These are phyloP conservation scores for Chloroclysta siterata DNA, from an alignment of 2,888 invertebrate genomes.

Conservation along the genomic window DNA sequence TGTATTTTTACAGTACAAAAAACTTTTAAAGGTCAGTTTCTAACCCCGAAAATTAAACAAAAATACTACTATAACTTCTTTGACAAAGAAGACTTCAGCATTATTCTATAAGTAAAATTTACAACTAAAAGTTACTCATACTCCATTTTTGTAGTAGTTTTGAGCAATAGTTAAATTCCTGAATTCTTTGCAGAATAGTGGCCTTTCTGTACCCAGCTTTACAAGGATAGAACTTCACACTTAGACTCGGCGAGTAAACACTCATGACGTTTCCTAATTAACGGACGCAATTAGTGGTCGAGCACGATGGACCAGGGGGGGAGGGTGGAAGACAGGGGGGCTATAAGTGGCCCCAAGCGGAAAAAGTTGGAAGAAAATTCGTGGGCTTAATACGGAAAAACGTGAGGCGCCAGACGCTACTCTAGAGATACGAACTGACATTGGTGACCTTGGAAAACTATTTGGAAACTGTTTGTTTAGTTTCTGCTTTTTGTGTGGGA, in stretches of 20 bases:
- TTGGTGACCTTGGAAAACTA: slow-evolving; percentile 55
- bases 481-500: slow-evolving; percentile 17
- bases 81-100: too few relatives aligned
- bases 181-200: not conserved
- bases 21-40: too few relatives aligned
- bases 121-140: too few relatives aligned
- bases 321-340: slow-evolving; percentile 53
- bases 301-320: slow-evolving; percentile 69
- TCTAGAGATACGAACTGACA: slow-evolving; percentile 26
- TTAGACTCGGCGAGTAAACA: slow-evolving; percentile 82
- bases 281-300: slow-evolving; percentile 85
- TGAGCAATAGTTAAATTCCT: too few relatives aligned
- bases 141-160: too few relatives aligned
- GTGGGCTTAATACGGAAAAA: slow-evolving; percentile 68
- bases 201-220: slow-evolving; percentile 52
- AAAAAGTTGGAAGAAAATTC: slow-evolving; percentile 81
- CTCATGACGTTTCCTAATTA: slow-evolving; percentile 86
- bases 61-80: too few relatives aligned
- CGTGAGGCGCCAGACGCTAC: slow-evolving; percentile 60
- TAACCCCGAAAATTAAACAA: too few relatives aligned
- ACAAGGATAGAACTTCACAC: slow-evolving; percentile 82
- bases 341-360: slow-evolving; percentile 78
- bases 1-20: too few relatives aligned
- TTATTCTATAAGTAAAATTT: too few relatives aligned
- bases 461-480: slow-evolving; percentile 33